Evolutionary conservation across 2,888 invertebrate genomes (phyloP), one percentile per base, ranked within the genome.

Genomic region (Drosophila setosimentum): DNA sequence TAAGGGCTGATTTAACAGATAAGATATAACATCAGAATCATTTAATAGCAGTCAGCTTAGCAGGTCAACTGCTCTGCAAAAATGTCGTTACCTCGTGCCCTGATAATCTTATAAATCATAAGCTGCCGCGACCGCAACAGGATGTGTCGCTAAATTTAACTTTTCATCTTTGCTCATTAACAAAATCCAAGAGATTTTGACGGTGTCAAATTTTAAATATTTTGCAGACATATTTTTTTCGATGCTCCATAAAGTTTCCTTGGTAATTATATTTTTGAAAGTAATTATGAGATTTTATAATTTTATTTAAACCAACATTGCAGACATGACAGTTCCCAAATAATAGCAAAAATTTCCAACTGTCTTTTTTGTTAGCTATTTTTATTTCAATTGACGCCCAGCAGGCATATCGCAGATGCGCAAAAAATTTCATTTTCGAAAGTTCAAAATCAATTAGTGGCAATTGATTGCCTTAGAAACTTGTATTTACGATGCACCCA

Each of bases 381-480:
- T 48, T 40, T n/a, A 50, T 33, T 62, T 55, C 69, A 85, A 82
- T 83, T 78, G 78, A 35, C 68, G 60, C 42, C 58, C 66, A 58
- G 55, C 60, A 45, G 7, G 13, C 51, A 40, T 53, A 10, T 13
- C 35, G 2, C 40, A 42, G 42, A 13, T n/a, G 13, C 37, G 29
- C 29, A 16, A 8, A 64, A 64, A 69, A 67, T 70, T 78, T 69
- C 57, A 67, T 70, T 78, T 69, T 60, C 32, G 21, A 68, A 66
- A 77, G 65, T 64, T 63, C 49, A 81, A 83, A 83, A 76, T 68
- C 90, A 87, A 87, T 87, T 87, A 87, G 81, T 42, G 61, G 45
- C 79, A 87, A 89, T 87, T 87, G 83, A 75, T 71, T 80, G 70
- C 63, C 51, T 45, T 75, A 59, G 65, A 83, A 61, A 66, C 67